Base-by-base conservation (phyloP, 2,113 vertebrate species). In the Scolopax mira region DNA sequence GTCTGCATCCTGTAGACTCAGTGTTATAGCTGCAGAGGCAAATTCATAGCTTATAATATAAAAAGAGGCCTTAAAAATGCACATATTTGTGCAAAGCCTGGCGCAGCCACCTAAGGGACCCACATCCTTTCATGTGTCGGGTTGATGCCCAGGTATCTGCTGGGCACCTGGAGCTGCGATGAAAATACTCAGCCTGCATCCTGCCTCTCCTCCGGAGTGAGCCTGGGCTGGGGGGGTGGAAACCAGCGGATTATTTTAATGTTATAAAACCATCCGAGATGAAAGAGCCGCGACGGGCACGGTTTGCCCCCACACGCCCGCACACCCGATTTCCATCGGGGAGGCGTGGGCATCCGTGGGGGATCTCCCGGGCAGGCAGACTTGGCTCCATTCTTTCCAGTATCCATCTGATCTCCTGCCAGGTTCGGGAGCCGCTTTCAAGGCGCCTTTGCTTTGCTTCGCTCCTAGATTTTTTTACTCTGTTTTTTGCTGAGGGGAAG, bases 361-460 rank as follows among this genome's bases (percentile, higher is more conserved):
- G 85, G 46, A 95, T 90, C 92, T 80, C 90, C 94, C 9, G 0
- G 69, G 79, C 31, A 57, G 46, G 48, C 55, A 60, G 75, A 3
- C 57, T 91, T 82, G 87, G 79, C 92, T 88, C 46, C 0, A 1
- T 39, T 66, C 79, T 93, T 57, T 23, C 55, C 64, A 28, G 24
- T 46, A 85, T 90, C 72, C 65, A 80, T 94, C 74, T 96, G 91
- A 91, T 97, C 89, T 94, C 39, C 0, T 89, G 94, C 93, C 94
- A 97, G 87, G 39, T 78, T 90, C 2, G 3, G 60, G 73, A 95
- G 78, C 73, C 6, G 24, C 86, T 88, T 93, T 86, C 72, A 80
- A 86, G 90, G 80, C 9, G 4, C 39, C n/a, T 80, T 93, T 66
- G 54, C 79, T 85, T 91, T 69, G 66, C 74, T 80, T 67, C 7